phyloP scores from a whole-genome alignment of 2,888 invertebrate species.

The Netelia virgata region DNA sequence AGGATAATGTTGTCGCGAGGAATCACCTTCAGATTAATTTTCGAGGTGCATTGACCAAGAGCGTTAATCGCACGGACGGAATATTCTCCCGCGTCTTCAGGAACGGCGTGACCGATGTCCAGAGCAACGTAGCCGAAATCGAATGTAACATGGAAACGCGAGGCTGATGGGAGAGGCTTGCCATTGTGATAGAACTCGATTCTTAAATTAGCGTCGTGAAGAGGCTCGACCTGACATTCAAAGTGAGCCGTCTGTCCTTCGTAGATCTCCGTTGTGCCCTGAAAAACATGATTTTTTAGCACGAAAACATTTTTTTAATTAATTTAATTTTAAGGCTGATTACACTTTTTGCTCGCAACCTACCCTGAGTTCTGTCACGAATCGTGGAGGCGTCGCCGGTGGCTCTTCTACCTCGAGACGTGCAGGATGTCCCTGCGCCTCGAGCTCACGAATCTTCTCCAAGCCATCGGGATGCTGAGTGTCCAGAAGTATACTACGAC shows the following conservation, averaged over 20 bases:
- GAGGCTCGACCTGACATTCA: slow-evolving; percentile 96
- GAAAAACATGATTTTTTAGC: slow-evolving; percentile 72
- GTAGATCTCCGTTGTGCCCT: slow-evolving; percentile 94
- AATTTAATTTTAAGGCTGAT: background rate
- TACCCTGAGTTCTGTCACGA: slow-evolving; percentile 91
- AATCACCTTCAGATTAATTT: slow-evolving; percentile 93
- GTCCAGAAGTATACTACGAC: slow-evolving; percentile 94
- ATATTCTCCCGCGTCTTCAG: slow-evolving; percentile 98
- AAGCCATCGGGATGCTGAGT: slow-evolving; percentile 97
- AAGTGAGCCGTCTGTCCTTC: slow-evolving; percentile 98
- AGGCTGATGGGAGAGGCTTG: slow-evolving; percentile 95
- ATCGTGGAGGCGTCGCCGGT: slow-evolving; percentile 92
- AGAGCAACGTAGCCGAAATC: slow-evolving; percentile 99
- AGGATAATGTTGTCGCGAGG: slow-evolving; percentile 94
- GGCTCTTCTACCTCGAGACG: slow-evolving; percentile 94
- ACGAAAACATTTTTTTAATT: background rate
- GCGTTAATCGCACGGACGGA: slow-evolving; percentile 96
- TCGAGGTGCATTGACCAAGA: slow-evolving; percentile 94
- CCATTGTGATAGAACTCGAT: slow-evolving; percentile 97
- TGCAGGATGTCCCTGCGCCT: slow-evolving; percentile 93
- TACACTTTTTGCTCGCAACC: slow-evolving; percentile 69
- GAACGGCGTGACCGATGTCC: slow-evolving; percentile 96
- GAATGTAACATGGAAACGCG: slow-evolving; percentile 97
- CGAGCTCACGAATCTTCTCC: slow-evolving; percentile 95
- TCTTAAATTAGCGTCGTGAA: slow-evolving; percentile 95